Percentiles rank a stretch among this genome's conserved stretches.
Evolutionary conservation across 2,797 vertebrate genomes (phyloP).

Genomic region (Sebastes trivittatus): DNA sequence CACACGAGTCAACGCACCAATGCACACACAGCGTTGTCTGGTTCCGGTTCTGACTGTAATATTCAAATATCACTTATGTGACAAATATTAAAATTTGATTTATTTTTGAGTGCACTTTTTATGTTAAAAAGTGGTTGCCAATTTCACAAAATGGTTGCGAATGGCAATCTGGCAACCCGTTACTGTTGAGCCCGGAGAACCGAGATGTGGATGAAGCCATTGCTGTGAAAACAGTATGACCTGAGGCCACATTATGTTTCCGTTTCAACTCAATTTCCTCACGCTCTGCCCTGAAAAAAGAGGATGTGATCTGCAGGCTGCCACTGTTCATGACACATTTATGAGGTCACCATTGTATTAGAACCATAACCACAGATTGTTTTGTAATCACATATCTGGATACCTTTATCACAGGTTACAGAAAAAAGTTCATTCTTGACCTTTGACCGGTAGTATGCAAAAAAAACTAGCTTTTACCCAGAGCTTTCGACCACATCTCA

Average conservation of each 20-base stretch:
- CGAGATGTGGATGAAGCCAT: not conserved
- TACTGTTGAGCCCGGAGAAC: too few relatives aligned
- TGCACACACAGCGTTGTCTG: accelerated
- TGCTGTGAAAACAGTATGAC: not conserved
- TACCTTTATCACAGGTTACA: not conserved
- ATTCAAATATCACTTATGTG: too few relatives aligned
- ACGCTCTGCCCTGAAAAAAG: not conserved
- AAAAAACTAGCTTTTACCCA: too few relatives aligned
- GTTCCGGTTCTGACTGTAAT: too few relatives aligned
- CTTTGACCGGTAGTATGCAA: not conserved
- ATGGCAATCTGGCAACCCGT: too few relatives aligned
- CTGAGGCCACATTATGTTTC: not conserved
- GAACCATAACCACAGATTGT: not conserved
- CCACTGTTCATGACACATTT: not conserved
- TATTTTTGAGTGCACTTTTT: too few relatives aligned
- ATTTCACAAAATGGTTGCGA: too few relatives aligned
- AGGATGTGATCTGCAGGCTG: not conserved
- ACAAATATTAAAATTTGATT: too few relatives aligned
- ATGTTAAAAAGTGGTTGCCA: too few relatives aligned
- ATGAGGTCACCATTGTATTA: not conserved
- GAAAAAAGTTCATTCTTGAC: not conserved
- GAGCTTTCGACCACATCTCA: too few relatives aligned
- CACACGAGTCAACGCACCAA: accelerated
- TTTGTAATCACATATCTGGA: not conserved
- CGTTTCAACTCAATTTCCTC: not conserved